These are phyloP conservation scores for Lateolabrax maculatus DNA, from an alignment of 2,797 vertebrate genomes.

Conservation along the genomic window DNA sequence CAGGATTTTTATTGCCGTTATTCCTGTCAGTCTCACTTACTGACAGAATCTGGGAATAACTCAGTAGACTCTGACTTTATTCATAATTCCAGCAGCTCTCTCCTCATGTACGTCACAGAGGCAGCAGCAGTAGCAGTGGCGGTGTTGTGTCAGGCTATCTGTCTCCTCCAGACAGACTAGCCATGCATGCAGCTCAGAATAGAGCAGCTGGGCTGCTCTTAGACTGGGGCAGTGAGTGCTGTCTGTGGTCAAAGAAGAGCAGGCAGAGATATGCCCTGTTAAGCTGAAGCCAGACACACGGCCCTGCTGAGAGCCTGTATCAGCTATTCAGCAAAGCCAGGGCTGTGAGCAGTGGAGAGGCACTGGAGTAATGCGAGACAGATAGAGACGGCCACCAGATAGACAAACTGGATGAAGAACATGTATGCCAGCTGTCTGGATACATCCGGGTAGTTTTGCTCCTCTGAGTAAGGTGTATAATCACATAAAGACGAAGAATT, in stretches of 20 bases:
- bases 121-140: conserved; percentile 42
- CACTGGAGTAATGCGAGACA: conserved; percentile 37
- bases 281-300: conserved; percentile 69
- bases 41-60: conserved; percentile 32
- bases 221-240: conserved; percentile 62
- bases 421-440: conserved; percentile 19
- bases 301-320: conserved; percentile 67
- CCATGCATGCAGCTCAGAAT: conserved; percentile 74
- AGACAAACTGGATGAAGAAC: conserved; percentile 29
- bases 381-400: conserved; percentile 40
- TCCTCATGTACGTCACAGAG: conserved; percentile 36
- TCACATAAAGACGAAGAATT: conserved; percentile 22
- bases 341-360: conserved; percentile 53
- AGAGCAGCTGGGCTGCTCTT: conserved; percentile 68
- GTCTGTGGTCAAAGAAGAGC: conserved; percentile 74
- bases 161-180: conserved; percentile 74
- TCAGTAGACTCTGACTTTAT: conserved; percentile 43
- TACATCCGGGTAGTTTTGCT: not conserved
- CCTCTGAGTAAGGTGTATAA: conserved; percentile 3
- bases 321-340: conserved; percentile 54
- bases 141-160: conserved; percentile 71
- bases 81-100: conserved; percentile 61
- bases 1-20: not conserved
- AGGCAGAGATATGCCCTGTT: conserved; percentile 71
- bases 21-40: conserved; percentile 33